Evolutionary conservation across 2,797 vertebrate genomes (phyloP).

Genomic region (Silurus lanzhouensis): DNA sequence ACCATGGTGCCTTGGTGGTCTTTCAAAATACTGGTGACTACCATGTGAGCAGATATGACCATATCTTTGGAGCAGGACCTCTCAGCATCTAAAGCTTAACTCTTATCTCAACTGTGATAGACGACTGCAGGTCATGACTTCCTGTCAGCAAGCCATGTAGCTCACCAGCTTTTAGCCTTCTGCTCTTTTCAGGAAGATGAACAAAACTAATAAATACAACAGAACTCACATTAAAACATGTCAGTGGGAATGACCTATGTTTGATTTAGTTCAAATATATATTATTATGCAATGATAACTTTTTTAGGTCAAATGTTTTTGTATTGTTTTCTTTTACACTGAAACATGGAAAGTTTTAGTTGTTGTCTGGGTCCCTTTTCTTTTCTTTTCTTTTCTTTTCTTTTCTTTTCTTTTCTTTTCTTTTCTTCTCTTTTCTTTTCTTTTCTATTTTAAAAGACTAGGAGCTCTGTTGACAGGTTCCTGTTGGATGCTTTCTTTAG

Average conservation of each 20-base stretch:
- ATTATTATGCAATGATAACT: background rate
- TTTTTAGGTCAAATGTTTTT: background rate
- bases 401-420: background rate
- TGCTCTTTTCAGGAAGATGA: background rate
- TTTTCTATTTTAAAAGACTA: constrained; percentile 36
- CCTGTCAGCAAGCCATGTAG: constrained; percentile 28
- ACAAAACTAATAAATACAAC: background rate
- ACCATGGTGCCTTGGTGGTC: constrained; percentile 21
- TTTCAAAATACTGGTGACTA: constrained; percentile 26
- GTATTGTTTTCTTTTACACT: background rate
- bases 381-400: constrained; percentile 25
- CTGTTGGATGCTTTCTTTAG: constrained; percentile 43
- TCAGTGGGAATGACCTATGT: background rate
- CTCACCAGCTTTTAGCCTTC: constrained; percentile 26
- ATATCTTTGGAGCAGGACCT: constrained; percentile 28
- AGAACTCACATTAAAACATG: background rate
- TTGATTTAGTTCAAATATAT: background rate
- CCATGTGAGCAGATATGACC: constrained; percentile 28
- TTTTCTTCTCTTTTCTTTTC: constrained; percentile 11
- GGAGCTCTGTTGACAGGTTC: background rate
- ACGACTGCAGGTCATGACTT: constrained; percentile 38
- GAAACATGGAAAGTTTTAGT: background rate
- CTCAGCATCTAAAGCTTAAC: constrained; percentile 22
- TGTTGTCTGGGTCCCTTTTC: background rate
- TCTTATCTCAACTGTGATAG: constrained; percentile 6